Base-by-base conservation (phyloP, 2,888 invertebrate species). In the Taphrorychus bicolor region DNA sequence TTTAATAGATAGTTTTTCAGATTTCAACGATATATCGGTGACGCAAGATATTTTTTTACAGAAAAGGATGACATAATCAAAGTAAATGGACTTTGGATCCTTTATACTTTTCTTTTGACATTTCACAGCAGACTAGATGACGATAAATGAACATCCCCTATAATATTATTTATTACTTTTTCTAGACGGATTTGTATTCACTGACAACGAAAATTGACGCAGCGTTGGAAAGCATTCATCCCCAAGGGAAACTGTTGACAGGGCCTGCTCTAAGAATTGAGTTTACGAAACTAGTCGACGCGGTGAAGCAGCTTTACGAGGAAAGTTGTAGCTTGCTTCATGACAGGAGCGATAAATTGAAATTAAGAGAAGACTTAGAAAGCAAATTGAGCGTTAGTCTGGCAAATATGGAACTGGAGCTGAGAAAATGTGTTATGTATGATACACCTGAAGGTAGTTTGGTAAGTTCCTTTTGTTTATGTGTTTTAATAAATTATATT, bases 201-300 rank as follows among this genome's bases (percentile, higher is more conserved):
- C 83, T 91, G 57, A 94, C 94, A 11, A 87, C 89, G 52, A 88
- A 91, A 71, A 88, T 90, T 1, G 87, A 89, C n/a, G 83, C 85
- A 21, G 87, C 87, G 70, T 81, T 93, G 57, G 92, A 92, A 76
- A 86, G 87, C 64, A 87, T 92, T 80, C 95, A 91, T 84, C 93
- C 92, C 0, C 90, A 91, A 65, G 95, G 95, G 7, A 91, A 90
- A 77, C 86, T 95, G 24, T 83, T 93, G 57, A 91, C 94, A 76
- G 90, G 92, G 81, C 89, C 91, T 3, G 18, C 88, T 87, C 68
- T 83, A 69, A 83, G 96, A 52, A 86, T 89, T 17, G 88, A 92
- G 73, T 87, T 95, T 45, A 93, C 93, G 0, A 91, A 92, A 70
- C 82, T 94, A 76, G 91, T 93, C 4, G 84, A 85, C 53, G 85